Base-by-base conservation (phyloP, 2,888 invertebrate species). In the Drosophila limbata region DNA sequence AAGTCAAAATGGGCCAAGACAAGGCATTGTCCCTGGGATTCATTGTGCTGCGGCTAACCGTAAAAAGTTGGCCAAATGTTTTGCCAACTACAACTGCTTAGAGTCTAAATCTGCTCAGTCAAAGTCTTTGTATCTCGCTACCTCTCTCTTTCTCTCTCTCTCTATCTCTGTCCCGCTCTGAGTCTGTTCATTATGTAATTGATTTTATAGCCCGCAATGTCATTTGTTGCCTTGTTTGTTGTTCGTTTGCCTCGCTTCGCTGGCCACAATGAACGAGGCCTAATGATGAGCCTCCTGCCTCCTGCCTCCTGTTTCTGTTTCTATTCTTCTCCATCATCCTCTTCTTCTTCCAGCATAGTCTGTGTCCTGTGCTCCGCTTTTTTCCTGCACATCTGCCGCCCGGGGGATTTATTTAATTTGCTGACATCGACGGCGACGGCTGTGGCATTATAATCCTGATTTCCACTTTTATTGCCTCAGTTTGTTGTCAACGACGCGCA, bases 391-490 rank as follows among this genome's bases (percentile, higher is more conserved):
- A 86, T 88, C 86, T 86, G 86, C 85, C 66, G 88, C 86, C 72
- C 75, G 48, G 71, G 86, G 86, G 89, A 89, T 86, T 86, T 86
- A 87, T 89, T 89, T 87, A 85, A 89, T 86, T 89, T 86, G 89
- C 88, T 89, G 85, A 56, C 63, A 11, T 51, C 52, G 68, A 56
- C 39, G 74, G 73, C 63, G 31, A 57, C 76, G 79, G 75, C 68
- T 75, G 65, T 64, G 84, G 75, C 76, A 89, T 87, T 89, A 89
- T 25, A 25, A 25, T 86, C 83, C 86, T 85, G 89, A 89, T 85
- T 85, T 89, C 52, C 50, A 76, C 67, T 85, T 86, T 86, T 86
- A 89, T 86, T 89, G 75, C 89, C 73, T 83, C 55, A 78, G 83
- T 73, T 84, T 77, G 69, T 70, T 66, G 61, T 72, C 69, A 61